Conservation (phyloP, 2,113 vertebrate genomes). For the Siniperca chuatsi region DNA sequence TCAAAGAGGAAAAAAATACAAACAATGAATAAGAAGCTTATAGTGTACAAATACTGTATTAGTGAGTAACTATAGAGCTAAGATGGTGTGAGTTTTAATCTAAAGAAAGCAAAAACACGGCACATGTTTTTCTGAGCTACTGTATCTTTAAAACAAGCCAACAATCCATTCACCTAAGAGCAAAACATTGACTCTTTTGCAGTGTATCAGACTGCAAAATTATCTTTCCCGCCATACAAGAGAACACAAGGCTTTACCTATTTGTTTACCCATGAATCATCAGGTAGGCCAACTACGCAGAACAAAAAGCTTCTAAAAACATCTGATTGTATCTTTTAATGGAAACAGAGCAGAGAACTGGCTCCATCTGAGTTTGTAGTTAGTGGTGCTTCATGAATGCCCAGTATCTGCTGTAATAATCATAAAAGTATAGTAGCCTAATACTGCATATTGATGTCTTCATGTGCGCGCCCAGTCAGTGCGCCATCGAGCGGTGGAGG, state of each 20-base stretch:
- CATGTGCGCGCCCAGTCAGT: neutral
- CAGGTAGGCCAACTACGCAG: neutral
- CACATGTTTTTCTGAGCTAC: neutral
- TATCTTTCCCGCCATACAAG: neutral
- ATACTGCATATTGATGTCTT: neutral
- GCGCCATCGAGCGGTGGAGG: slow-evolving; percentile 47
- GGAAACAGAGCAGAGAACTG: neutral
- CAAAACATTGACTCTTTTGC: neutral
- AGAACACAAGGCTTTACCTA: neutral
- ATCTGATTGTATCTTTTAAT: neutral
- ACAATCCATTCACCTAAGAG: neutral
- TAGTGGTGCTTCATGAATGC: neutral
- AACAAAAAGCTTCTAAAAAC: neutral
- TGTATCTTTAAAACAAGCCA: neutral
- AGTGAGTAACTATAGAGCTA: neutral
- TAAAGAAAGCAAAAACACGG: neutral
- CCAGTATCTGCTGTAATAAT: neutral
- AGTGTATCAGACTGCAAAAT: neutral
- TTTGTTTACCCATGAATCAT: neutral
- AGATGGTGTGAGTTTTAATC: neutral
- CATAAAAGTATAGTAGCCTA: no score
- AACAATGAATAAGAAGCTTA: neutral
- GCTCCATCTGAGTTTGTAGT: no score
- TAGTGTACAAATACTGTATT: neutral
- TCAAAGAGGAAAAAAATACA: neutral